Conservation (phyloP, 2,888 invertebrate species). For the Noctua fimbriata region DNA sequence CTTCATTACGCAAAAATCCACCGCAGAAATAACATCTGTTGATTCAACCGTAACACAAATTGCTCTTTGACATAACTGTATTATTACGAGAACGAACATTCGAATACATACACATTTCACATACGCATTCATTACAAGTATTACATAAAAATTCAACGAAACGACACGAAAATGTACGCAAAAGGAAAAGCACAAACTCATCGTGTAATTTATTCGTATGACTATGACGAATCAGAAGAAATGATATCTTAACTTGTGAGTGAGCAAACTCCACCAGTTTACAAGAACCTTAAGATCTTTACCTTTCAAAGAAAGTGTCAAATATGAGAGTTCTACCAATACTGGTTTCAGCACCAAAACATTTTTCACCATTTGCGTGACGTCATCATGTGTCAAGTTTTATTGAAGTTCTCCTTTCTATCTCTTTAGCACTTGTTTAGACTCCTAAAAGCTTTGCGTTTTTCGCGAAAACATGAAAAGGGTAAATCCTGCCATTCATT, state of each 20-base stretch:
- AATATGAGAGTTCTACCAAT: slow-evolving; percentile 29
- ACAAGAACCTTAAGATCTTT: slow-evolving; percentile 19
- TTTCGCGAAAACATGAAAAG: slow-evolving; percentile 37
- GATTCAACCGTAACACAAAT: slow-evolving; percentile 44
- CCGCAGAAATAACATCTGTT: slow-evolving; percentile 41
- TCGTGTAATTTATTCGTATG: slow-evolving; percentile 64
- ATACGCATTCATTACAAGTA: slow-evolving; percentile 51
- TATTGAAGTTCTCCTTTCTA: slow-evolving; percentile 55
- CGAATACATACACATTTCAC: slow-evolving; percentile 35
- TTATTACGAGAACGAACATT: slow-evolving; percentile 48
- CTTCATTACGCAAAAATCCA: slow-evolving; percentile 18
- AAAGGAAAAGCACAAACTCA: slow-evolving; percentile 62
- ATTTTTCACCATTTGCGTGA: slow-evolving; percentile 59
- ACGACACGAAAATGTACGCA: slow-evolving; percentile 46
- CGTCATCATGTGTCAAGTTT: slow-evolving; percentile 68
- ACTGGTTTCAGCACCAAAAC: slow-evolving; percentile 56
- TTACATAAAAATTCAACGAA: slow-evolving; percentile 46
- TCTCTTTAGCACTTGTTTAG: slow-evolving; percentile 41
- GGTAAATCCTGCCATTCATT: slow-evolving; percentile 45
- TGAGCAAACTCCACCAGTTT: slow-evolving; percentile 33
- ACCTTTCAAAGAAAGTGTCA: slow-evolving; percentile 15
- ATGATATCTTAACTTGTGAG: slow-evolving; percentile 64
- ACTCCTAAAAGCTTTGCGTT: slow-evolving; percentile 30
- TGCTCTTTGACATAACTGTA: slow-evolving; percentile 41
- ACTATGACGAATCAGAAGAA: slow-evolving; percentile 63